These are phyloP conservation scores for Rhinichthys osculus DNA, from an alignment of 2,797 vertebrate genomes.

Conservation along the genomic window DNA sequence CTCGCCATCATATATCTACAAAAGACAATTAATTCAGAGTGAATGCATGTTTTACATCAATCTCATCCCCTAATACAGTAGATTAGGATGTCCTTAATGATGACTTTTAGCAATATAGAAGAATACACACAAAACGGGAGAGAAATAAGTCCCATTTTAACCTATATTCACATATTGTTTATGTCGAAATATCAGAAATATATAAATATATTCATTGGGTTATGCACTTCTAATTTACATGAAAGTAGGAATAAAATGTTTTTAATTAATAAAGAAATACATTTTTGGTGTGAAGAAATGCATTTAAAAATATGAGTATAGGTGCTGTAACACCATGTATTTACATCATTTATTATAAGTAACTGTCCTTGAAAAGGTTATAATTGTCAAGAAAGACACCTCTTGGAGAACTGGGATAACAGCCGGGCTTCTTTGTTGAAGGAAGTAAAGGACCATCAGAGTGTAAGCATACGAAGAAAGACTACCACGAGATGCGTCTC, in stretches of 20 bases:
- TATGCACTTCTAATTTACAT: neutral
- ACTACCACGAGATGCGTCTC: constrained; percentile 94
- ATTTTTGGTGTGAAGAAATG: neutral
- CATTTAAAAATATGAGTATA: neutral
- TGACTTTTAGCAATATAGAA: neutral
- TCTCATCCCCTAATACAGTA: too few species aligned
- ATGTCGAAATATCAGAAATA: neutral
- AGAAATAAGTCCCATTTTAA: neutral
- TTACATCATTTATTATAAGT: neutral
- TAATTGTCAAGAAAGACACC: constrained; percentile 70
- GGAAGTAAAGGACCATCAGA: constrained; percentile 95
- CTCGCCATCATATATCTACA: constrained; percentile 86
- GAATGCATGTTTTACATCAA: neutral
- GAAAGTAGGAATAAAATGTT: neutral
- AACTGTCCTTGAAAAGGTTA: neutral
- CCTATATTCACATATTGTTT: neutral
- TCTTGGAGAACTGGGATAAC: constrained; percentile 95
- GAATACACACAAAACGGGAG: neutral
- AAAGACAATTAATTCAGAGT: constrained; percentile 52
- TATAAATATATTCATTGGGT: neutral
- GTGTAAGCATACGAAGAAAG: constrained; percentile 96
- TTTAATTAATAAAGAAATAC: too few species aligned
- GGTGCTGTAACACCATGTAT: neutral
- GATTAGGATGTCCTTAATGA: neutral
- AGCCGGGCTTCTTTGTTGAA: constrained; percentile 91